These are phyloP conservation scores for Xanthorhoe designata DNA, from an alignment of 2,888 invertebrate genomes.

Conservation along the genomic window DNA sequence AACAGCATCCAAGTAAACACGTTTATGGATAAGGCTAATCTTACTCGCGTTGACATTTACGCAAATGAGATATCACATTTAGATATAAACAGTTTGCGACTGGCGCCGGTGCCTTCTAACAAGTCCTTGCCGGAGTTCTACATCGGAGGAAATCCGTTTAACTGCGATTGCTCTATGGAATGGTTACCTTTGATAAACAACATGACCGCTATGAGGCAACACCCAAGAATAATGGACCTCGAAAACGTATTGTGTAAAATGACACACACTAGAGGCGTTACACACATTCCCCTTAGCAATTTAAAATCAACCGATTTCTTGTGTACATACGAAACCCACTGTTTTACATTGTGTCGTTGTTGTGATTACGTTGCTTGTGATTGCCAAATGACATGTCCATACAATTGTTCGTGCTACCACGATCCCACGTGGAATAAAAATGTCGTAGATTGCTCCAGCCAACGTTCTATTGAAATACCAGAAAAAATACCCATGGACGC, in stretches of 20 bases:
- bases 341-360: conserved; percentile 97
- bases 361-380: conserved; percentile 98
- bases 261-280: conserved; percentile 92
- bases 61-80: conserved; percentile 94
- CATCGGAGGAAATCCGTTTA: conserved; percentile 96
- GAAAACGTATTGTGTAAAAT: conserved; percentile 95
- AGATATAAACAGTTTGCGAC: conserved; percentile 92
- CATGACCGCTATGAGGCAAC: conserved; percentile 92
- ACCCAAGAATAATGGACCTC: conserved; percentile 95
- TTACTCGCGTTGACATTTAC: conserved; percentile 95
- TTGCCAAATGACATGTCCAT: conserved; percentile 98
- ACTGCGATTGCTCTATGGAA: conserved; percentile 98
- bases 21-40: conserved; percentile 92
- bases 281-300: conserved; percentile 90
- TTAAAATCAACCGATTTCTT: conserved; percentile 94
- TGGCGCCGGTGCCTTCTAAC: conserved; percentile 90
- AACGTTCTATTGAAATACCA: conserved; percentile 91
- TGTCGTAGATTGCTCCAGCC: conserved; percentile 95
- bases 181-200: conserved; percentile 97
- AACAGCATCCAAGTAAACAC: conserved; percentile 93
- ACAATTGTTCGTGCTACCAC: conserved; percentile 97
- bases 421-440: conserved; percentile 97
- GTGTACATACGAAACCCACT: conserved; percentile 96
- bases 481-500: conserved; percentile 97
- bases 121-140: conserved; percentile 95